Percentiles rank a stretch among this genome's conserved stretches.
Conservation (phyloP, 2,888 invertebrate genomes). For the Rhagium mordax region DNA sequence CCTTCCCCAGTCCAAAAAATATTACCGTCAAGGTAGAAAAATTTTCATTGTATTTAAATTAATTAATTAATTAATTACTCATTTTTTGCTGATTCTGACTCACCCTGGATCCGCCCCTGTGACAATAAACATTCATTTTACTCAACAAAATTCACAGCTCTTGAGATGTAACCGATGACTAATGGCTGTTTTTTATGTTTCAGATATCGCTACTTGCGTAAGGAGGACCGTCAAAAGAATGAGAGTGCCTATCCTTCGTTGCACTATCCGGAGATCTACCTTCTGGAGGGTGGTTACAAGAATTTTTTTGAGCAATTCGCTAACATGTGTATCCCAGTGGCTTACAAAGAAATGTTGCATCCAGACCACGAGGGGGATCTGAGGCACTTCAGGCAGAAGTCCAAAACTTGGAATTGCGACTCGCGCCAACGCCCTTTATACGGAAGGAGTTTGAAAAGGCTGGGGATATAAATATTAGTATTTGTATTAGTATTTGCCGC, state of each 20-base stretch:
- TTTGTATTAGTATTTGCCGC: conserved; percentile 21
- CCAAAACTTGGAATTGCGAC: conserved; percentile 81
- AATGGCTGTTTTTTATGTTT: conserved; percentile 50
- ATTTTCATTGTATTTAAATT: no score
- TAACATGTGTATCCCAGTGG: conserved; percentile 80
- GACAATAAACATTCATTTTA: no score
- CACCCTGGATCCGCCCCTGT: no score
- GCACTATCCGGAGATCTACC: conserved; percentile 93
- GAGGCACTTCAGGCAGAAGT: conserved; percentile 82
- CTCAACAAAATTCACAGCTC: no score
- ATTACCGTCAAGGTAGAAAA: no score
- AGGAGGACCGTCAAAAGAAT: conserved; percentile 86
- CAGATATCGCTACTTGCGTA: conserved; percentile 88
- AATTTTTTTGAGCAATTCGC: conserved; percentile 82
- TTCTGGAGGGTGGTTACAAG: conserved; percentile 93
- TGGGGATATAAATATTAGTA: conserved; percentile 47
- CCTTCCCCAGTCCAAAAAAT: no score
- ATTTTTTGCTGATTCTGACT: no score
- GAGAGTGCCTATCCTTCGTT: conserved; percentile 87
- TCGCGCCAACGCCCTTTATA: conserved; percentile 53
- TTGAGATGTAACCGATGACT: no score
- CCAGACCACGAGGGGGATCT: conserved; percentile 83
- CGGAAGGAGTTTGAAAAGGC: conserved; percentile 51
- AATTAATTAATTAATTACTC: no score
- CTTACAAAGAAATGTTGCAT: conserved; percentile 90